phyloP scores from a whole-genome alignment of 2,113 vertebrate genomes.

The Phalacrocorax brasilianus region DNA sequence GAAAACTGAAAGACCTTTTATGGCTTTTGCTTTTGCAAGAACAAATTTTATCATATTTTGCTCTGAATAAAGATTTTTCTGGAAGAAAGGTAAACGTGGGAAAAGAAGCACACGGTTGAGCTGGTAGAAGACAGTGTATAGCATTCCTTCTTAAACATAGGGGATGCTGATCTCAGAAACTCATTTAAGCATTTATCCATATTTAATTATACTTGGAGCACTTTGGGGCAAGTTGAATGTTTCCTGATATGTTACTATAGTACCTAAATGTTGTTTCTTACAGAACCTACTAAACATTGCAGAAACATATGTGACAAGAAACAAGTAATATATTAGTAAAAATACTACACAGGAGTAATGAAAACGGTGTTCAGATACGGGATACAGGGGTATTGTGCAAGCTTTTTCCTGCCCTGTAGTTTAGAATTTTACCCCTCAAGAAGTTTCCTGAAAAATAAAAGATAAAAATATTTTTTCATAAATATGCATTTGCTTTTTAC shows the following conservation, averaged over 20 bases:
- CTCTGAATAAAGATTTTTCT: neutral
- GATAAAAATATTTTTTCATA: slow-evolving; percentile 35
- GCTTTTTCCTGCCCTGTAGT: neutral
- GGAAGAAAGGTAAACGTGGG: neutral
- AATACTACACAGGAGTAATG: neutral
- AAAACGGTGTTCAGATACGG: neutral
- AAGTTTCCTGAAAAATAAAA: neutral
- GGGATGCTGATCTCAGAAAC: neutral
- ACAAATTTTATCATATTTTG: neutral
- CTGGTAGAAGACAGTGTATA: neutral
- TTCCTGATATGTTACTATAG: neutral
- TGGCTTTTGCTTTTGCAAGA: neutral
- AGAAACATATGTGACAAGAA: neutral
- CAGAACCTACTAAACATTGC: neutral
- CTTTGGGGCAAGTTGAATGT: neutral
- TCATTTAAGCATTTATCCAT: neutral
- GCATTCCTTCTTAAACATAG: neutral
- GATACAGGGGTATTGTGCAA: neutral
- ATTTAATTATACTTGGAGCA: neutral
- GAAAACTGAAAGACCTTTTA: neutral
- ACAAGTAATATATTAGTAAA: neutral
- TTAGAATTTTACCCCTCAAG: neutral
- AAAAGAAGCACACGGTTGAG: neutral
- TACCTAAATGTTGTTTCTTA: neutral
- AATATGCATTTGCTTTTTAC: slow-evolving; percentile 37